phyloP scores from a whole-genome alignment of 2,113 vertebrate species.

The Notarius lentiginosus region DNA sequence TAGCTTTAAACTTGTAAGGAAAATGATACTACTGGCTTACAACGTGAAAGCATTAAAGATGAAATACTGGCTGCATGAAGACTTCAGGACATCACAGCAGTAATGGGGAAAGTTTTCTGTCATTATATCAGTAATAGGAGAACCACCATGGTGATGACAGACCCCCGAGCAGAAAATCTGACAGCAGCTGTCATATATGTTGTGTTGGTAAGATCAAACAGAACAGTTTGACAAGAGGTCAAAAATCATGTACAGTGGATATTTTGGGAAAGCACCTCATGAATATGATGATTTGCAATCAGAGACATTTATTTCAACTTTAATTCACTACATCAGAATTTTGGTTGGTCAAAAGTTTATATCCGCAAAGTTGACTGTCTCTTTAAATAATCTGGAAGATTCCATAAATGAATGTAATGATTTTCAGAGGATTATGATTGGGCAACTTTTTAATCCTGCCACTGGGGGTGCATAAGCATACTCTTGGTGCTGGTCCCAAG shows the following conservation, averaged over 20 bases:
- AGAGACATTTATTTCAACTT: neutral
- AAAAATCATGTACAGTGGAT: neutral
- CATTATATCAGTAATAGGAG: conserved; percentile 18
- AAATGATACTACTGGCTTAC: neutral
- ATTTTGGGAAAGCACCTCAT: neutral
- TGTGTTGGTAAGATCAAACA: conserved; percentile 1
- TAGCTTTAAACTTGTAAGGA: neutral
- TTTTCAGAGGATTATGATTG: neutral
- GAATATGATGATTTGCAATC: neutral
- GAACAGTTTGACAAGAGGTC: conserved; percentile 1
- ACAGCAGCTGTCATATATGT: conserved; percentile 3
- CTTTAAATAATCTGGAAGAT: neutral
- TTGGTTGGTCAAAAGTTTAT: neutral
- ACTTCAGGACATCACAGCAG: conserved; percentile 9
- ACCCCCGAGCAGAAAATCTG: conserved; percentile 14
- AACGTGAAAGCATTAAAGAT: neutral
- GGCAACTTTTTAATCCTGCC: no score
- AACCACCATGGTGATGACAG: conserved; percentile 13
- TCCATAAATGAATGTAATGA: neutral
- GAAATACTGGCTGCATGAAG: neutral
- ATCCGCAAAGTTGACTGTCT: neutral
- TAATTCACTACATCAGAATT: neutral
- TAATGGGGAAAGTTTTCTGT: conserved; percentile 19
- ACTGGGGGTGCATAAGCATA: no score
- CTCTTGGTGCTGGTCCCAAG: no score